Base-by-base conservation (phyloP, 2,888 invertebrate species). In the Hemaris fuciformis region DNA sequence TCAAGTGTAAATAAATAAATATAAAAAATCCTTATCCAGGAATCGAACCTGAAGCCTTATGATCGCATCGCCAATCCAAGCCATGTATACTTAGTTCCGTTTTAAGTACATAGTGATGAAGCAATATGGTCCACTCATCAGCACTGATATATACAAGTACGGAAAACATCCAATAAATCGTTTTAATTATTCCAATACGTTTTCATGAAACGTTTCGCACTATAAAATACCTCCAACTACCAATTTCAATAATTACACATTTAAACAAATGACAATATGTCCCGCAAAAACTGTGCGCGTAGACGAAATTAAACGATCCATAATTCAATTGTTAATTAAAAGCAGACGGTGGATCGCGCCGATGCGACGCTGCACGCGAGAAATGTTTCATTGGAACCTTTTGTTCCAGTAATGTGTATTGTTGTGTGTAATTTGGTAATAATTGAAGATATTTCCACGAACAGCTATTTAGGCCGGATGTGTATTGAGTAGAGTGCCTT, bases 261-360 rank as follows among this genome's bases (percentile, higher is more conserved):
- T 68, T 70, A 68, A 72, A 68, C 71, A 64, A 71, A 70, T 70
- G 69, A 75, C 69, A 75, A 65, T 70, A 65, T 57, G 61, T 62
- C 8, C 58, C 66, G 66, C 65, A 57, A 68, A 61, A 74, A 64
- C 70, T 70, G 62, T n/a, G 46, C 62, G 64, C 64, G 66, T 67
- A 66, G 64, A 69, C 66, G 46, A 63, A 73, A 75, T 76, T 70
- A 65, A 72, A 68, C 64, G 42, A 64, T 74, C 64, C 69, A 73
- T 74, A 77, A 76, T 74, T 69, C 72, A 75, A 67, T 69, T 64
- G 67, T 66, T 73, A 74, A 72, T 76, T 73, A 69, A 73, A 75
- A 74, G 64, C 57, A 62, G 63, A 63, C 62, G 65, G n/a, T n/a
- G 57, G 60, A 34, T 38, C 45, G 45, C 38, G 27, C 27, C 43